Base-by-base conservation (phyloP, 2,888 invertebrate species). In the Drosophila lacicola region DNA sequence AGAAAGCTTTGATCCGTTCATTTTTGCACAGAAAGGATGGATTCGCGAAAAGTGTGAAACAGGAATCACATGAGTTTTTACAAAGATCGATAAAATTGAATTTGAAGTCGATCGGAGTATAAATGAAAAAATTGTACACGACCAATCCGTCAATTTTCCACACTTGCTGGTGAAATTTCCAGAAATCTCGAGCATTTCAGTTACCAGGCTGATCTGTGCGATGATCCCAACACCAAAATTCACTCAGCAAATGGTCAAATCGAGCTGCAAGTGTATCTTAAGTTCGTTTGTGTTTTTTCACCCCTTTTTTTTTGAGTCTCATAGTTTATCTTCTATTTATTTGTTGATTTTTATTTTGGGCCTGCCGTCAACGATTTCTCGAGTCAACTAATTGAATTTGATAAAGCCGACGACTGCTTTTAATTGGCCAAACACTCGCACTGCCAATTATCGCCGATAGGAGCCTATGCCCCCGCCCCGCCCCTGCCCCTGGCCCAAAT, bases 361-460 rank as follows among this genome's bases (percentile, higher is more conserved):
- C 19, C 46, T 42, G 53, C 56, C 39, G 44, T 47, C 51, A 50
- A 44, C 57, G 49, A 57, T 70, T 70, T 70, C 53, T 51, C 34
- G 66, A 56, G 60, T 55, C 54, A 55, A 61, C 82, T 82, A 85
- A 82, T 82, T 85, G 82, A 82, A 82, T 85, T 85, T 82, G 86
- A 82, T 81, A 81, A 81, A 73, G 60, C 54, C 66, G 76, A 57
- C 65, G 74, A 70, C 51, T 70, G 80, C 78, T 70, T 80, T 85
- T 82, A 82, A 82, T 82, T 82, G 82, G 78, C 66, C 78, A 69
- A 80, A 74, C 77, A 73, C 75, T 64, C 68, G 47, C 73, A 55
- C 70, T 58, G 61, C 61, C 74, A 74, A 75, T 74, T 74, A 74
- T 55, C 65, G 66, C 45, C 57, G 70, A 70, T 70, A 70, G 37